A percentile compares a stretch with the other conserved stretches of the same genome.
Conservation (phyloP, 2,113 vertebrate species). For the Recurvirostra avosetta region DNA sequence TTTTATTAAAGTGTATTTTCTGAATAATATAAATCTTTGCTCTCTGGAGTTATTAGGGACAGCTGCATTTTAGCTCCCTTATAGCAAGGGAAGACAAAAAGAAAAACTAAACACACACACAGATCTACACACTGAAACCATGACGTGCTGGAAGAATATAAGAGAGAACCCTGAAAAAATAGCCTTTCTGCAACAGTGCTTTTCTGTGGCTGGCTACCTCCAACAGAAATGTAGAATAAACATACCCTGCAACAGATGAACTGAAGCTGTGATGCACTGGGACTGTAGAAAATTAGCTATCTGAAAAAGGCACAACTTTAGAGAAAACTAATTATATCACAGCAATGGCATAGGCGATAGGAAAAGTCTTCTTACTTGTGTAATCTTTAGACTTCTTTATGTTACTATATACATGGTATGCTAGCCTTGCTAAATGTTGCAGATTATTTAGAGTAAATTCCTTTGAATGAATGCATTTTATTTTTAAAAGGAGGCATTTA, state of each 20-base stretch:
- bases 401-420: fast-evolving
- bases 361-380: background rate
- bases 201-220: background rate
- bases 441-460: background rate
- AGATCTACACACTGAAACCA: background rate
- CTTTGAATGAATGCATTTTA: background rate
- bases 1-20: background rate
- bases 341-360: background rate
- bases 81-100: background rate
- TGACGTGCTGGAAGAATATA: background rate
- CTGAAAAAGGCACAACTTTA: background rate
- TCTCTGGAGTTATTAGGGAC: background rate
- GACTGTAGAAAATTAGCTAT: background rate
- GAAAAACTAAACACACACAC: background rate
- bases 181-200: background rate
- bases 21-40: background rate
- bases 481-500: background rate
- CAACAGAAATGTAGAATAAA: background rate
- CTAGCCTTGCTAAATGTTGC: background rate
- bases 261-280: background rate
- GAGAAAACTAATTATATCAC: background rate
- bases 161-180: background rate
- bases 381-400: background rate
- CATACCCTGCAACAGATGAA: background rate
- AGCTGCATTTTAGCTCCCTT: background rate